Base-by-base conservation (phyloP, 64 coral and sea anemone genomes). In the Hydrozoanthus tunicans region DNA sequence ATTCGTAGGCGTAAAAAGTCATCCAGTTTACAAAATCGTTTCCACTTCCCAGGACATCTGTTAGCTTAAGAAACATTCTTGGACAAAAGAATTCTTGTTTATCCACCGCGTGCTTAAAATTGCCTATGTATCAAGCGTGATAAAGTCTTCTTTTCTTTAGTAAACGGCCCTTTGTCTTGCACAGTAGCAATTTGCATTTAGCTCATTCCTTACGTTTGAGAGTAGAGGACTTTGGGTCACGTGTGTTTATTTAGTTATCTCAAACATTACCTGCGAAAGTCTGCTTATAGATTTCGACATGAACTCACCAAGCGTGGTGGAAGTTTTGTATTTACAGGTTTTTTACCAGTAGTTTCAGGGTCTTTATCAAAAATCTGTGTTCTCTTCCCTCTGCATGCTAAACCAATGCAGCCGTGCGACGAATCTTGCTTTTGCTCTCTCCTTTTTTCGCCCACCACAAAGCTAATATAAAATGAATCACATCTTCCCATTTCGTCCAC, bases 71-170 rank as follows among this genome's bases (percentile, higher is more conserved):
- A 92, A 77, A 97, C 92, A 97, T 97, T 89, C 83, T 80, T 81
- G 89, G 88, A 97, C 95, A 97, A 97, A 97, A 70, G 94, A 86
- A 32, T 70, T 79, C 83, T 79, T 81, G 56, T 92, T 91, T 92
- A 59, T 77, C 77, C 65, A 91, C 95, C 92, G 95, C 95, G 95
- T 97, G 95, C 91, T 74, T 90, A 83, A 86, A 91, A 91, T 97
- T 85, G 91, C 81, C 74, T 94, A 94, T 97, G 95, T 97, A 94
- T 80, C 93, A 97, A 92, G 92, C 83, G 90, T 90, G 95, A 97
- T 93, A 94, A 89, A 56, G 62, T 70, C 84, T 83, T 96, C 92
- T 88, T 71, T 85, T 69, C 92, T 97, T 90, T 79, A 79, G 43
- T 89, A 79, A 93, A 89, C 65, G 91, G 71, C 67, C 89, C 79